Conservation (phyloP, 2,113 vertebrate genomes). For the Miniopterus natalensis region DNA sequence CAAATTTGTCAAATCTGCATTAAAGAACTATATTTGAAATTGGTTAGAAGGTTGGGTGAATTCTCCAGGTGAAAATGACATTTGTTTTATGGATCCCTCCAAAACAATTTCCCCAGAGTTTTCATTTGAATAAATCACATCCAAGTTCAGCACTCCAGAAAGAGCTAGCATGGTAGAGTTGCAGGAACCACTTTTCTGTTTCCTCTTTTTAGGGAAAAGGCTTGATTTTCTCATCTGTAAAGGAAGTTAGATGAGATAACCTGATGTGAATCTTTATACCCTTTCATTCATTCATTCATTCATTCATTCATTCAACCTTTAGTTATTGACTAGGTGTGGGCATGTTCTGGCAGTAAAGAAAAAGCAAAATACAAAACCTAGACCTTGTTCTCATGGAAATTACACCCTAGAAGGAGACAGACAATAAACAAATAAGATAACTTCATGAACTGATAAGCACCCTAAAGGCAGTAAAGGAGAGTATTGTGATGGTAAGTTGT, state of each 20-base stretch:
- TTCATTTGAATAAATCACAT: constrained; percentile 73
- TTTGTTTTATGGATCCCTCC: constrained; percentile 72
- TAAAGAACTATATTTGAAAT: constrained; percentile 80
- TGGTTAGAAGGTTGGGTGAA: constrained; percentile 77
- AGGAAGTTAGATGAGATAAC: not conserved
- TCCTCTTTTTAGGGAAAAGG: constrained; percentile 16
- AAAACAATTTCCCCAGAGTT: constrained; percentile 74
- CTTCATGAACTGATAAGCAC: not conserved
- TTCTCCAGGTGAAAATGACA: constrained; percentile 77
- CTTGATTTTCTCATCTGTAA: not conserved
- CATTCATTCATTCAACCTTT: not conserved
- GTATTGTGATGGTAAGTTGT: not conserved
- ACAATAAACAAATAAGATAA: not conserved
- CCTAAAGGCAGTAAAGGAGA: not conserved
- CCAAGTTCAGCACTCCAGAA: constrained; percentile 55
- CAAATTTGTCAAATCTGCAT: constrained; percentile 80
- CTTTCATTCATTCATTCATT: not conserved
- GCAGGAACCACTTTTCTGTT: not conserved
- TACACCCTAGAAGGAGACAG: not conserved
- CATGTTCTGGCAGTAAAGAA: not conserved
- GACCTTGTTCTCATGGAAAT: not conserved
- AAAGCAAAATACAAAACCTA: not conserved
- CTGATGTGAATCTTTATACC: not conserved
- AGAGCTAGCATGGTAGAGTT: not conserved
- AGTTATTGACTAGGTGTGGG: not conserved